These are phyloP conservation scores for Charanyca ferruginea DNA, from an alignment of 2,888 invertebrate genomes.

Conservation along the genomic window DNA sequence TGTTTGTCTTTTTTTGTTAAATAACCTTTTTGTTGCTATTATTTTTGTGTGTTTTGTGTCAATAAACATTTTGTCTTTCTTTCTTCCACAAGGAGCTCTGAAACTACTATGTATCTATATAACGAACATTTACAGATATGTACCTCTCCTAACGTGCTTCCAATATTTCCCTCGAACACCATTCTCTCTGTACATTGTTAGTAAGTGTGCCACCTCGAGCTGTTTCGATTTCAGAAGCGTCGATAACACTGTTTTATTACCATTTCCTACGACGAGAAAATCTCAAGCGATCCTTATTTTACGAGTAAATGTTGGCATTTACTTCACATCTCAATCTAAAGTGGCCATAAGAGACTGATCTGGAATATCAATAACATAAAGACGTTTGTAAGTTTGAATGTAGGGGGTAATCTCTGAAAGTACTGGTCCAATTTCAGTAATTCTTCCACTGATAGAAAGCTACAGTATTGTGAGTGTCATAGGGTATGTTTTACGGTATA, in stretches of 20 bases:
- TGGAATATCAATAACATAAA: constrained; percentile 55
- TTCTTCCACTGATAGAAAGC: too few species aligned
- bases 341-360: constrained; percentile 48
- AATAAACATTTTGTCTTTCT: too few species aligned
- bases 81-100: too few species aligned
- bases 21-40: too few species aligned
- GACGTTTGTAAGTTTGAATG: too few species aligned
- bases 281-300: constrained; percentile 58
- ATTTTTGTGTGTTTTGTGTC: too few species aligned
- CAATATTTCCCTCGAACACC: constrained; percentile 36
- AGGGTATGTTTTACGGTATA: too few species aligned
- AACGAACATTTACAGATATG: constrained; percentile 28
- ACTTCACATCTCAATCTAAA: constrained; percentile 52
- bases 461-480: too few species aligned
- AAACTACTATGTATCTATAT: too few species aligned
- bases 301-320: constrained; percentile 60
- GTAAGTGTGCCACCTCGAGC: constrained; percentile 32
- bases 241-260: constrained; percentile 59
- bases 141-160: constrained; percentile 11
- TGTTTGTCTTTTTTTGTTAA: too few species aligned
- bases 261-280: constrained; percentile 47
- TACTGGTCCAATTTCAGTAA: too few species aligned
- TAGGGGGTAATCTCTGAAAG: too few species aligned
- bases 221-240: constrained; percentile 52
- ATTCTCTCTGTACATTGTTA: constrained; percentile 52